Evolutionary conservation across 2,113 vertebrate genomes (phyloP).

Genomic region (Otocyon megalotis): DNA sequence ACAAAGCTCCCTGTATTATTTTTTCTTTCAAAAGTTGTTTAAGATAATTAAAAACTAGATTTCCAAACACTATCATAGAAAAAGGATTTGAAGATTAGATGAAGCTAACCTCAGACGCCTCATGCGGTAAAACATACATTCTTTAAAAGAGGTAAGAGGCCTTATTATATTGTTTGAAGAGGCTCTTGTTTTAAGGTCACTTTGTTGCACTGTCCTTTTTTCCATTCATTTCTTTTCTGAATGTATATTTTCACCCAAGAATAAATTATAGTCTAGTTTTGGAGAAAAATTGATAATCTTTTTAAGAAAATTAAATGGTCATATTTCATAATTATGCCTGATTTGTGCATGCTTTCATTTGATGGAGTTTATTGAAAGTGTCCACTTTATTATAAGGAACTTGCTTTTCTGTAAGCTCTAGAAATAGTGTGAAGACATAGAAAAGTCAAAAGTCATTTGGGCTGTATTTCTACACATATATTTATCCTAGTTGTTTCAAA

Average conservation of each 20-base stretch:
- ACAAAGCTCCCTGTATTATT: background rate
- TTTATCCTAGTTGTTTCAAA: background rate
- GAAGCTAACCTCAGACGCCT: slow-evolving; percentile 72
- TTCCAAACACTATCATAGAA: slow-evolving; percentile 69
- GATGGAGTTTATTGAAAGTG: background rate
- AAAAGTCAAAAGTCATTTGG: background rate
- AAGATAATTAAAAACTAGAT: slow-evolving; percentile 75
- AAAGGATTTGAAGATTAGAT: slow-evolving; percentile 78
- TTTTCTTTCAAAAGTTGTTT: slow-evolving; percentile 66
- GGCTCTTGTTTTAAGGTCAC: background rate
- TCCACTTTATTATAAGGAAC: background rate
- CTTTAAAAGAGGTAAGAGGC: slow-evolving; percentile 73
- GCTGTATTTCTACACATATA: background rate
- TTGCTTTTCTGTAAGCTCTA: background rate
- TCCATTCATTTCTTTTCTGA: background rate
- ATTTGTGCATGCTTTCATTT: background rate
- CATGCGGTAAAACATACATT: slow-evolving; percentile 57
- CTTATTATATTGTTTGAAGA: background rate
- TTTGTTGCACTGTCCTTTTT: background rate
- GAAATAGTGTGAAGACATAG: background rate
- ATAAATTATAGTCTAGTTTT: background rate
- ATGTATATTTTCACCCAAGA: background rate
- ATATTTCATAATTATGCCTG: background rate
- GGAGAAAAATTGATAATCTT: background rate
- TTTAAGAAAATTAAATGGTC: background rate